A percentile compares a stretch with the other conserved stretches of the same genome.
Conservation (phyloP, 2,888 invertebrate species). For the Pimpla rufipes region DNA sequence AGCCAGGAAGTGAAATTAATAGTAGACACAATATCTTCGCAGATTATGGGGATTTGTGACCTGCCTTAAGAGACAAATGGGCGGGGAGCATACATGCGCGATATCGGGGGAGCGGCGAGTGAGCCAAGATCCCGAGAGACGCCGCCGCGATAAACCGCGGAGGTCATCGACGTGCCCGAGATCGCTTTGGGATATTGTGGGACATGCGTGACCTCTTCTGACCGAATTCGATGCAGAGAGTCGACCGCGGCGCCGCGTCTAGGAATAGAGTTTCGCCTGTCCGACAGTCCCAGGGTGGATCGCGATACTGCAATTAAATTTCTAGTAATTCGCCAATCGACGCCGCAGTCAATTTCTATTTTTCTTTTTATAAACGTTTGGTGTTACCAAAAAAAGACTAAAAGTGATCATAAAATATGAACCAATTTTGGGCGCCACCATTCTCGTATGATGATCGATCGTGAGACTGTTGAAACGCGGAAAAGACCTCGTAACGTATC, state of each 20-base stretch:
- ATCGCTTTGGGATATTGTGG: conserved; percentile 60
- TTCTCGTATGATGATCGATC: too few species aligned
- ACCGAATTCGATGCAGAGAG: conserved; percentile 61
- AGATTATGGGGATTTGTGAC: background rate
- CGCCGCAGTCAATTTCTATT: too few species aligned
- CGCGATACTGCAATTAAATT: too few species aligned
- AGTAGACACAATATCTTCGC: background rate
- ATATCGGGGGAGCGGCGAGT: conserved; percentile 11
- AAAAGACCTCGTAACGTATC: background rate
- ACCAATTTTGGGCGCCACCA: too few species aligned
- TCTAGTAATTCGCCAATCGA: too few species aligned
- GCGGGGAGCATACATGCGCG: conserved; percentile 19
- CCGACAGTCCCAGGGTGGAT: too few species aligned
- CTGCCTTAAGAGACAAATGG: conserved; percentile 18
- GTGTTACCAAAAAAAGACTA: too few species aligned
- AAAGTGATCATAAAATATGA: too few species aligned
- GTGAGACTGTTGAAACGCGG: background rate
- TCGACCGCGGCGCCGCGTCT: conserved; percentile 28
- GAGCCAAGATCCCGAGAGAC: conserved; percentile 53
- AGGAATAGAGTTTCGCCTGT: conserved; percentile 39
- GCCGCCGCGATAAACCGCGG: conserved; percentile 53
- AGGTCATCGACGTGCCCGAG: conserved; percentile 69
- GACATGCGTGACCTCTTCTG: conserved; percentile 67
- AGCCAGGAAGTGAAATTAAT: background rate
- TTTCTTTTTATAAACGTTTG: too few species aligned